phyloP scores from a whole-genome alignment of 2,888 invertebrate species.

The Melangyna quadrimaculata region DNA sequence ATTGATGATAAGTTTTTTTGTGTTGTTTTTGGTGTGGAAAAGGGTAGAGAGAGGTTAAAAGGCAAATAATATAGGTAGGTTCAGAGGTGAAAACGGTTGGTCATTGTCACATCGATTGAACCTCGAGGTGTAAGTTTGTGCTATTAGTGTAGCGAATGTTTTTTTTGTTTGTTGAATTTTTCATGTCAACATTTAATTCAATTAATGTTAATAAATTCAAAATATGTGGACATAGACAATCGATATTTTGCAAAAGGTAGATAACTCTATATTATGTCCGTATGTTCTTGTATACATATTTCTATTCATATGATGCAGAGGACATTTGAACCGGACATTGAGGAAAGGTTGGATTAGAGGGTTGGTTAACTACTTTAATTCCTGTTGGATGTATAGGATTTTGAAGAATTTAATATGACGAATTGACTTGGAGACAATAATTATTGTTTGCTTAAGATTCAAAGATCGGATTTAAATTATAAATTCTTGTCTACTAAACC shows the following conservation, averaged over 20 bases:
- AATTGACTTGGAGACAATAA: no score
- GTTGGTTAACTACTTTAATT: no score
- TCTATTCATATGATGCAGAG: not conserved
- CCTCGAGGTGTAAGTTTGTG: not conserved
- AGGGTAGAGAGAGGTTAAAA: not conserved
- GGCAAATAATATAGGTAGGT: not conserved
- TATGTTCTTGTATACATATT: no score
- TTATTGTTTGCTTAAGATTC: no score
- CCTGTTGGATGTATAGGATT: no score
- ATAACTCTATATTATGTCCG: no score
- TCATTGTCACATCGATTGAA: constrained; percentile 28
- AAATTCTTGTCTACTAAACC: no score
- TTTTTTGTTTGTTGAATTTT: not conserved
- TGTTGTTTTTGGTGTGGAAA: not conserved
- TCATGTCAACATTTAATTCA: constrained; percentile 10
- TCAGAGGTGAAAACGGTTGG: constrained; percentile 22
- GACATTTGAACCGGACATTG: not conserved
- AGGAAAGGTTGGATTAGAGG: no score
- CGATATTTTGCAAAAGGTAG: not conserved
- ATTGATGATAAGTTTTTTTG: not conserved
- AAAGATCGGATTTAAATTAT: no score
- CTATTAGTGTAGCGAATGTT: not conserved
- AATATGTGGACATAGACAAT: not conserved
- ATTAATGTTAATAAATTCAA: constrained; percentile 10
- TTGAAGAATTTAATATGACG: no score